Evolutionary conservation across 2,888 invertebrate species (phyloP).

Genomic region (Hipparchia semele): DNA sequence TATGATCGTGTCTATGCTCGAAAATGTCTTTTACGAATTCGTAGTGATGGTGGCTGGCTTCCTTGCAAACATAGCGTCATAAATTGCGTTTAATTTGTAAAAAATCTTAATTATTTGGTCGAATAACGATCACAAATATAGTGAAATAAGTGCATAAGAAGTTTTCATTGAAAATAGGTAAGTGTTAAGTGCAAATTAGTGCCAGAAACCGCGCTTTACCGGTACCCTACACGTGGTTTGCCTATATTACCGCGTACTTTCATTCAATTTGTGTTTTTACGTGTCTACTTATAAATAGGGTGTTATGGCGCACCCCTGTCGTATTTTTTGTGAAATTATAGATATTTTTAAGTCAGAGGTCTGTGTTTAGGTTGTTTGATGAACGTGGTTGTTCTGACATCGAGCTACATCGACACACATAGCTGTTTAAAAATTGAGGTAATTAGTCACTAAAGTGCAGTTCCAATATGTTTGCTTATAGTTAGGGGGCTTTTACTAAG

Average conservation of each 20-base stretch:
- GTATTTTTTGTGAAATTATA: conserved; percentile 51
- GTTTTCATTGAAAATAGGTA: conserved; percentile 76
- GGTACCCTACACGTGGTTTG: conserved; percentile 79
- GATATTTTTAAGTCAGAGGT: conserved; percentile 52
- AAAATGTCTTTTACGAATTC: conserved; percentile 81
- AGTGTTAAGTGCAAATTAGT: conserved; percentile 69
- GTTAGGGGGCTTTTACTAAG: background rate
- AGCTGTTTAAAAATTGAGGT: conserved; percentile 35
- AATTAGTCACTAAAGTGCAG: conserved; percentile 20
- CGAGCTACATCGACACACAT: conserved; percentile 66
- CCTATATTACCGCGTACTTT: conserved; percentile 65
- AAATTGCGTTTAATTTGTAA: conserved; percentile 71
- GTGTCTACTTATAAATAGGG: conserved; percentile 50
- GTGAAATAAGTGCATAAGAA: conserved; percentile 80
- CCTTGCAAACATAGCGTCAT: conserved; percentile 79
- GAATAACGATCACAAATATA: conserved; percentile 65
- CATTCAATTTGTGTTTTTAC: conserved; percentile 59
- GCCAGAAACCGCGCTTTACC: conserved; percentile 72
- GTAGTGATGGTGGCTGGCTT: conserved; percentile 84
- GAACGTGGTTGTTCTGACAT: conserved; percentile 79
- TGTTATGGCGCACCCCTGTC: conserved; percentile 47
- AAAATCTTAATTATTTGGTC: conserved; percentile 66
- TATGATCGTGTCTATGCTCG: conserved; percentile 73
- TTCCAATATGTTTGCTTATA: conserved; percentile 7
- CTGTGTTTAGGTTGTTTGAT: conserved; percentile 69